These are phyloP conservation scores for Cryptocephalus moraei DNA, from an alignment of 2,888 invertebrate species.

Conservation along the genomic window DNA sequence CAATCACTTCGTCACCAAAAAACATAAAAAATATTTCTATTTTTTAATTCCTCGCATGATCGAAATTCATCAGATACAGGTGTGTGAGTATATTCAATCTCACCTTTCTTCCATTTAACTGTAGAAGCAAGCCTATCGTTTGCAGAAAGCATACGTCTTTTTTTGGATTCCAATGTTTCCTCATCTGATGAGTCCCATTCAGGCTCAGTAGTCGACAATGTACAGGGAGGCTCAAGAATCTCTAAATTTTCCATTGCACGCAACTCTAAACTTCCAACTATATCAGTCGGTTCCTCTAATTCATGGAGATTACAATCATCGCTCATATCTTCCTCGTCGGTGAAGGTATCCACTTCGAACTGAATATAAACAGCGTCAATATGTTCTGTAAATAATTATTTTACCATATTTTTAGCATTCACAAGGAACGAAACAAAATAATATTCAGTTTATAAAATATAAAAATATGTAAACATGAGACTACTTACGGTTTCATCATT, in stretches of 20 bases:
- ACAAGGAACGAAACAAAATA: neutral
- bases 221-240: conserved; percentile 3
- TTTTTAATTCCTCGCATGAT: conserved; percentile 5
- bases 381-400: neutral
- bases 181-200: conserved; percentile 12
- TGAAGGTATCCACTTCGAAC: conserved; percentile 12
- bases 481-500: neutral
- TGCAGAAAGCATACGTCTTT: conserved; percentile 8
- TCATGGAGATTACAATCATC: conserved; percentile 7
- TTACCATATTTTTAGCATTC: neutral
- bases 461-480: neutral
- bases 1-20: conserved; percentile 10
- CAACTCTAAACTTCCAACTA: conserved; percentile 14
- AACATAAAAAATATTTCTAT: conserved; percentile 10
- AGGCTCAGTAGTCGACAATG: conserved; percentile 2
- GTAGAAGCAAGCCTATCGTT: conserved; percentile 3
- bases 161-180: conserved; percentile 8
- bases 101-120: conserved; percentile 4
- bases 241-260: conserved; percentile 5
- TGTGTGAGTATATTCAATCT: conserved; percentile 8
- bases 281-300: conserved; percentile 10
- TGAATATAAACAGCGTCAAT: conserved; percentile 30
- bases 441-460: conserved; percentile 1
- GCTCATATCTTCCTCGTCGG: conserved; percentile 13
- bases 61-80: conserved; percentile 6